Percentiles rank a stretch among this genome's conserved stretches.
phyloP scores from a whole-genome alignment of 2,888 invertebrate species.

The Drosophila acutilabella region DNA sequence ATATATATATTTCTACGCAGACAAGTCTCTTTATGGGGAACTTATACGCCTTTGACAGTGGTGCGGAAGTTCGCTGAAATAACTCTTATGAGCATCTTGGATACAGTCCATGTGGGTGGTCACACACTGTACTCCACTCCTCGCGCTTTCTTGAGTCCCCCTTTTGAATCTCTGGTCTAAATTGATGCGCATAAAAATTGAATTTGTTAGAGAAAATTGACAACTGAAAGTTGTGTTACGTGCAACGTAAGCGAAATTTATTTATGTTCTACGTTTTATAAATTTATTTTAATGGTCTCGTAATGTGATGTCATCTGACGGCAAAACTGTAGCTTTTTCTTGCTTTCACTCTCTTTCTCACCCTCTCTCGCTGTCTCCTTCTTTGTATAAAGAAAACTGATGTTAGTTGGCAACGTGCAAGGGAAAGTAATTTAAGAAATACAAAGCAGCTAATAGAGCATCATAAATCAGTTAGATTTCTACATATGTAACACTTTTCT shows the following conservation, averaged over 20 bases:
- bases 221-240: constrained; percentile 71
- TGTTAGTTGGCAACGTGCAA: constrained; percentile 36
- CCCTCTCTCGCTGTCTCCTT: neutral
- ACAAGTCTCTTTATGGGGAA: constrained; percentile 17
- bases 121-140: constrained; percentile 2
- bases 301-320: constrained; percentile 62
- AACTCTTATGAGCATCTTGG: constrained; percentile 27
- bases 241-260: constrained; percentile 70
- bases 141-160: neutral
- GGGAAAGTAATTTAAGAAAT: constrained; percentile 28
- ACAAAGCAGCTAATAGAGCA: constrained; percentile 35
- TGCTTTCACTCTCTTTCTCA: neutral
- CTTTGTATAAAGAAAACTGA: constrained; percentile 1
- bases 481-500: constrained; percentile 11
- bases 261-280: constrained; percentile 49
- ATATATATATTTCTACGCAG: constrained; percentile 4
- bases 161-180: constrained; percentile 19
- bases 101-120: constrained; percentile 35
- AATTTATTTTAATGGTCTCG: constrained; percentile 56
- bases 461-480: constrained; percentile 44
- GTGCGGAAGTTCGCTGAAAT: constrained; percentile 30
- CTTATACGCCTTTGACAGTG: constrained; percentile 15
- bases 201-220: constrained; percentile 76
- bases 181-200: constrained; percentile 72
- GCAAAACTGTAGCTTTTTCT: neutral